Evolutionary conservation across 1,140 invertebrate species (phyloP).

Genomic region (Caenorhabditis brenneri): DNA sequence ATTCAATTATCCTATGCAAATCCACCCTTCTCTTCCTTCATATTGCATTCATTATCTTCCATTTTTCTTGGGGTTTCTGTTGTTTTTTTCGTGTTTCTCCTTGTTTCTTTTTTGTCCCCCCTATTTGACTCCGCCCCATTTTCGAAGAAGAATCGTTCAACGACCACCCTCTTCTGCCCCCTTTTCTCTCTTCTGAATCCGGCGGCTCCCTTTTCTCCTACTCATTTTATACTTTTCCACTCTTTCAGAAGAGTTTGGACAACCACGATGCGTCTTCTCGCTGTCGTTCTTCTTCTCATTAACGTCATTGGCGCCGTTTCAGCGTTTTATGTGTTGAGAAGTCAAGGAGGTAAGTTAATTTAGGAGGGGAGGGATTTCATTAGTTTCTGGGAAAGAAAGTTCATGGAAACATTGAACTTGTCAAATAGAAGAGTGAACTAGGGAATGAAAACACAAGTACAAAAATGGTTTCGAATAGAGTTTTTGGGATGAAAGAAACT

Average conservation of each 20-base stretch:
- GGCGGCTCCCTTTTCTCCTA: background rate
- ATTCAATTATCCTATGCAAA: background rate
- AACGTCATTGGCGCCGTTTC: conserved; percentile 9
- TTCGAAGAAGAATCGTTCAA: background rate
- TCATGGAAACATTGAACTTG: background rate
- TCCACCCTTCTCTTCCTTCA: background rate
- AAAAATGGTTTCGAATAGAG: no score
- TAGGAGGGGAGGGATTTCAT: no score
- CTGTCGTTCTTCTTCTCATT: conserved; percentile 22
- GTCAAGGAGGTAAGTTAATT: conserved; percentile 7
- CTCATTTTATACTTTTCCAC: no score
- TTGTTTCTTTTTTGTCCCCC: background rate
- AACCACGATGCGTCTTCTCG: background rate
- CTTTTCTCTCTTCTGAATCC: background rate
- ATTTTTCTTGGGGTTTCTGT: background rate
- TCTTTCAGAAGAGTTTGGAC: background rate
- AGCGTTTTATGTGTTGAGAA: conserved; percentile 24
- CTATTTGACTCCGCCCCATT: background rate
- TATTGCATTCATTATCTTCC: background rate
- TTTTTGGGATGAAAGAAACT: no score
- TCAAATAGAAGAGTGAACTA: background rate
- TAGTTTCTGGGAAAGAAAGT: background rate
- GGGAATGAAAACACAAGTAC: no score
- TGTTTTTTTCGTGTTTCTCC: background rate
- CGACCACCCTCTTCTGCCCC: conserved; percentile 3